Conservation (phyloP, 2,113 vertebrate species). For the Istiophorus platypterus region DNA sequence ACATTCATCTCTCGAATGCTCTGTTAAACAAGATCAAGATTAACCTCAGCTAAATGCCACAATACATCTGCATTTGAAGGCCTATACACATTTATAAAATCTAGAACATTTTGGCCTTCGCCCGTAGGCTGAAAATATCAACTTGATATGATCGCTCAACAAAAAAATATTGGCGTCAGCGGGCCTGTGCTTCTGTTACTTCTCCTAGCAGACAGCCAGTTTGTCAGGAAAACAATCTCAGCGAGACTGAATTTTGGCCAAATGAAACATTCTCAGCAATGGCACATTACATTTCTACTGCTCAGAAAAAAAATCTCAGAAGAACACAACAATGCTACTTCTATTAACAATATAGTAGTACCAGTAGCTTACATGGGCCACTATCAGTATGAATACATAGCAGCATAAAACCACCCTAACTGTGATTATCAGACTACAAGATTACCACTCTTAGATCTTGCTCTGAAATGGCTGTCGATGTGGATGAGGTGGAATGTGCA, state of each 20-base stretch:
- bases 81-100: not conserved
- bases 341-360: conserved; percentile 62
- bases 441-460: conserved; percentile 47
- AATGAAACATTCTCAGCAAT: conserved; percentile 45
- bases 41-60: conserved; percentile 37
- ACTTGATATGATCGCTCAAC: conserved; percentile 15
- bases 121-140: conserved; percentile 25
- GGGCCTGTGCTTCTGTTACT: conserved; percentile 46
- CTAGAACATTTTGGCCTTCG: conserved; percentile 13
- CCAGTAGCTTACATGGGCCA: conserved; percentile 63
- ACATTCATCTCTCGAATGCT: not conserved
- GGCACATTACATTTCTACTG: conserved; percentile 49
- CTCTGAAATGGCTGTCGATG: conserved; percentile 62
- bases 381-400: conserved; percentile 77
- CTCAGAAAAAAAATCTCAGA: conserved; percentile 41
- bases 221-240: conserved; percentile 28
- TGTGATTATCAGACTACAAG: conserved; percentile 66
- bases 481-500: conserved; percentile 78
- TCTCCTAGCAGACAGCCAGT: conserved; percentile 42
- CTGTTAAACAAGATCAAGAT: not conserved
- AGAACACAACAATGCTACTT: conserved; percentile 67
- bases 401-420: conserved; percentile 74
- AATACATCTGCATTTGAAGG: conserved; percentile 21
- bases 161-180: conserved; percentile 18
- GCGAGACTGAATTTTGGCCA: conserved; percentile 29